Conservation (phyloP, 2,888 invertebrate genomes). For the Zaprionus obscuricornis region DNA sequence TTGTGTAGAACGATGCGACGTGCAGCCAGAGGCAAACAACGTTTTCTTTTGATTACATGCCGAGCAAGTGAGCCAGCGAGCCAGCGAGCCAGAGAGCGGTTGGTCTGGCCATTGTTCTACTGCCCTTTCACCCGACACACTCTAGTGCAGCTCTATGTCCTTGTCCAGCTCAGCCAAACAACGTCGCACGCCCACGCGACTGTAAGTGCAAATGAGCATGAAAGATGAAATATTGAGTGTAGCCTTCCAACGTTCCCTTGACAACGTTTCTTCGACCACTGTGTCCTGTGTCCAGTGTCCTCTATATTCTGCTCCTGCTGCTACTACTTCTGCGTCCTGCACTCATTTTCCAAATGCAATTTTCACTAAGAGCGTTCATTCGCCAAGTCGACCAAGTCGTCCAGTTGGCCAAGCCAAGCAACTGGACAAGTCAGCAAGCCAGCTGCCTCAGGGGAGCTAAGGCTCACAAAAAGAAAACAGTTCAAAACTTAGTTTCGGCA, state of each 20-base stretch:
- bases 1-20: slow-evolving; percentile 1
- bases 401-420: slow-evolving; percentile 12
- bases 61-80: slow-evolving; percentile 24
- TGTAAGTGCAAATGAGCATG: slow-evolving; percentile 76
- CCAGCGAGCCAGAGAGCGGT: too few species aligned
- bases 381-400: slow-evolving; percentile 30
- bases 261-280: slow-evolving; percentile 25
- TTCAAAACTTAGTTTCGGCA: too few species aligned
- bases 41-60: slow-evolving; percentile 56
- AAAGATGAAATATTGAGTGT: slow-evolving; percentile 80
- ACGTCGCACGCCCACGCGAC: neutral
- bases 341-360: slow-evolving; percentile 68
- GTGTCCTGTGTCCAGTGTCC: slow-evolving; percentile 14
- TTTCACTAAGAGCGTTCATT: slow-evolving; percentile 67
- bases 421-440: slow-evolving; percentile 56
- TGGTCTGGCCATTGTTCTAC: slow-evolving; percentile 42
- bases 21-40: slow-evolving; percentile 42
- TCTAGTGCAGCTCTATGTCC: neutral
- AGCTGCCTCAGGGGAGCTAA: slow-evolving; percentile 1
- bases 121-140: neutral
- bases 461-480: too few species aligned
- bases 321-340: slow-evolving; percentile 24
- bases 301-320: neutral
- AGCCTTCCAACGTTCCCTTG: slow-evolving; percentile 39
- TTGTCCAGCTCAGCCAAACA: neutral